These are phyloP conservation scores for Calyptomena viridis DNA, from an alignment of 2,113 vertebrate species.

Conservation along the genomic window DNA sequence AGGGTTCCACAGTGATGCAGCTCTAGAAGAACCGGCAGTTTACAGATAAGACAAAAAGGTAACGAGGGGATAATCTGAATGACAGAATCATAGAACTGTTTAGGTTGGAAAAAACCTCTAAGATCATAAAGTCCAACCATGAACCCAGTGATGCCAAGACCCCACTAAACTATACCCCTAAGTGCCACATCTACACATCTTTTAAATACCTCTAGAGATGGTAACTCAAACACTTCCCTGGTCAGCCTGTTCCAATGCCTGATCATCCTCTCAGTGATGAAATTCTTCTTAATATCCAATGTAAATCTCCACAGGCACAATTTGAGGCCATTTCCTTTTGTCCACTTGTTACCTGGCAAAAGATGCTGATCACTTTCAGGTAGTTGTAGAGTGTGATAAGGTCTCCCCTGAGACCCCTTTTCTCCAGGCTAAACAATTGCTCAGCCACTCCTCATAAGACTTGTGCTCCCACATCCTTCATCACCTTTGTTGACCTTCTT, in stretches of 20 bases:
- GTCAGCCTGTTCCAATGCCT: rapidly evolving
- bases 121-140: background rate
- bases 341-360: background rate
- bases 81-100: background rate
- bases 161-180: rapidly evolving
- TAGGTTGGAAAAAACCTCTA: background rate
- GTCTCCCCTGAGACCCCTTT: background rate
- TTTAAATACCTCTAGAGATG: background rate
- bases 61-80: background rate
- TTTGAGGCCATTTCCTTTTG: background rate
- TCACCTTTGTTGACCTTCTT: background rate
- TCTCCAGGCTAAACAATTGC: background rate
- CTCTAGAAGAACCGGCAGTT: background rate
- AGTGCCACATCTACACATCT: background rate
- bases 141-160: background rate
- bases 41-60: background rate
- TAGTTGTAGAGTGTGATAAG: background rate
- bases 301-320: background rate
- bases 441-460: rapidly evolving
- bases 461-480: background rate
- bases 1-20: background rate
- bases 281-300: background rate
- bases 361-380: background rate
- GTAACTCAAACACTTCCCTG: background rate
- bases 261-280: background rate